Percentiles rank a stretch among this genome's conserved stretches.
Evolutionary conservation across 2,797 vertebrate species (phyloP).

Genomic region (Hippocampus kuda): DNA sequence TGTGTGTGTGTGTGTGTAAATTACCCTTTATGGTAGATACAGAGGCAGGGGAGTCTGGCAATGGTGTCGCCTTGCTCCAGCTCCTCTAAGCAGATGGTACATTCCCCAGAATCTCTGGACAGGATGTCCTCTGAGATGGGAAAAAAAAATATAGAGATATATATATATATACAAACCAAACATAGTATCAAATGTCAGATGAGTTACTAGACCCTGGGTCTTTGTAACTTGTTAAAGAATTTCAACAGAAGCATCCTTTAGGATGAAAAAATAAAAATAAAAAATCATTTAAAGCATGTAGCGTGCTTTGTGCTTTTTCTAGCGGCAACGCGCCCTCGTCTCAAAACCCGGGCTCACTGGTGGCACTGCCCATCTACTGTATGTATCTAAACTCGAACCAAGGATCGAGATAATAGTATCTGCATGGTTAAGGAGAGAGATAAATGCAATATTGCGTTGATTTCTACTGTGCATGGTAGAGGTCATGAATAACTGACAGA

Average conservation of each 20-base stretch:
- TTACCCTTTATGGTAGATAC: constrained; percentile 96
- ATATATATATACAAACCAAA: neutral
- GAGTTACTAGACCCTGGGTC: constrained; percentile 13
- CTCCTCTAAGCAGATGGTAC: constrained; percentile 94
- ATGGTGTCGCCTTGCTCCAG: constrained; percentile 94
- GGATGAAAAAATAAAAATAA: neutral
- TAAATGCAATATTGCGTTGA: neutral
- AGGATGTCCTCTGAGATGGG: constrained; percentile 84
- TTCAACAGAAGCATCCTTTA: neutral
- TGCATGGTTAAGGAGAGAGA: neutral
- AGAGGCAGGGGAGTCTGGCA: constrained; percentile 93
- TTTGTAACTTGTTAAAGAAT: constrained; percentile 28
- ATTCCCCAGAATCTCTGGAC: constrained; percentile 92
- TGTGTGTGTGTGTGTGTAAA: neutral
- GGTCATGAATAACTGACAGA: neutral
- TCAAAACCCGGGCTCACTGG: constrained; percentile 15
- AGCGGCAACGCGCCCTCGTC: constrained; percentile 3
- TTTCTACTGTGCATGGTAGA: neutral
- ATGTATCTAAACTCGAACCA: neutral
- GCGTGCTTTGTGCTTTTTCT: constrained; percentile 9
- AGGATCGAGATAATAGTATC: neutral
- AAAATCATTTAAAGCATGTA: neutral
- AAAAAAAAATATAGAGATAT: constrained; percentile 36
- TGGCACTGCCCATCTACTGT: neutral
- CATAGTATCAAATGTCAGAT: constrained; percentile 17